Evolutionary conservation across 2,113 vertebrate genomes (phyloP).

Genomic region (Brienomyrus brachyistius): DNA sequence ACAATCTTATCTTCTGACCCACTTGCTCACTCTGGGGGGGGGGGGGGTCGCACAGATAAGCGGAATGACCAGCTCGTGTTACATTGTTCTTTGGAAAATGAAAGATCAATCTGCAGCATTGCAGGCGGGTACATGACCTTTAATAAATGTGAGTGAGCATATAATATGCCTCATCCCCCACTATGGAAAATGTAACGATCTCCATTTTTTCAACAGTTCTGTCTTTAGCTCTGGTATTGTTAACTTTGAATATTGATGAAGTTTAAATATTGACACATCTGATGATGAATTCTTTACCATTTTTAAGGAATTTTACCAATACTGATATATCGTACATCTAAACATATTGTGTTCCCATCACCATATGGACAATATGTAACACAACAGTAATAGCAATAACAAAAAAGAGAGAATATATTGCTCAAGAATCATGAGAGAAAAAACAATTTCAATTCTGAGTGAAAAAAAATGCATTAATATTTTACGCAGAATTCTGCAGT

Average conservation of each 20-base stretch:
- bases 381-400: background rate
- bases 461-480: background rate
- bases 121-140: background rate
- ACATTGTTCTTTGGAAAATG: background rate
- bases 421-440: background rate
- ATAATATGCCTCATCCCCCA: background rate
- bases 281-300: background rate
- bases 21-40: background rate
- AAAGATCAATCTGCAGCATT: background rate
- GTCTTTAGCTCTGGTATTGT: background rate
- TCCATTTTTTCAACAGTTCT: background rate
- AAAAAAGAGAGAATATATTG: background rate
- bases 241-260: background rate
- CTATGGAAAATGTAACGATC: background rate
- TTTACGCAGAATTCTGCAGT: background rate
- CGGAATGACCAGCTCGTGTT: background rate
- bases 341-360: background rate
- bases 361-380: background rate
- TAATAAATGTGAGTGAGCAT: background rate
- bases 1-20: background rate
- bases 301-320: background rate
- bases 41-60: background rate
- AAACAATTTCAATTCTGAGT: background rate
- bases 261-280: background rate
- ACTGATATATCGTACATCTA: background rate